phyloP scores from a whole-genome alignment of 1,140 invertebrate species.

The Elymnias hypermnestra region DNA sequence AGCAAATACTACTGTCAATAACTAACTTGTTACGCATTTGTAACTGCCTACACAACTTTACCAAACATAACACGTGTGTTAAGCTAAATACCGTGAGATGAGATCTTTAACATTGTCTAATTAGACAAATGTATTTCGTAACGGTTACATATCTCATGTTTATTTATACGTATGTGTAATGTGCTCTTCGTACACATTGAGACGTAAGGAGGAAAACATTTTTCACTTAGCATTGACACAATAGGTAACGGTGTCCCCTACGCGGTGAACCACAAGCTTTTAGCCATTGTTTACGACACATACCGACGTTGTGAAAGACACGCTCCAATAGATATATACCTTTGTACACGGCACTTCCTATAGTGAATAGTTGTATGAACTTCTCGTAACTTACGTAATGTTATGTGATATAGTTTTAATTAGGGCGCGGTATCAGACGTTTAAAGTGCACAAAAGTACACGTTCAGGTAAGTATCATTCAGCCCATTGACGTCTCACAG shows the following conservation, averaged over 20 bases:
- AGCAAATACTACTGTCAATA: too few relatives aligned
- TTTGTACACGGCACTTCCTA: too few relatives aligned
- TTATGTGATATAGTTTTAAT: too few relatives aligned
- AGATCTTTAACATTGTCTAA: neutral
- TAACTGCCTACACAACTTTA: too few relatives aligned
- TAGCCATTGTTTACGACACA: slow-evolving; percentile 18
- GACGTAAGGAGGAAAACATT: slow-evolving; percentile 10
- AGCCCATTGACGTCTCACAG: too few relatives aligned
- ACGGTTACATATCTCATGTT: neutral
- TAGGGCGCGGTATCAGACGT: too few relatives aligned
- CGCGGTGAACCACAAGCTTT: slow-evolving; percentile 24
- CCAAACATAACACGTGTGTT: neutral
- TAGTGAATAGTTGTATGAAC: too few relatives aligned
- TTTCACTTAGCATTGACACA: slow-evolving; percentile 13
- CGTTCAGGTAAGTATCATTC: too few relatives aligned
- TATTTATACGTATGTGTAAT: neutral
- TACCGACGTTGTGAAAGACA: slow-evolving; percentile 12
- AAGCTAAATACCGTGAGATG: slow-evolving; percentile 3
- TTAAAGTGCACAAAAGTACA: too few relatives aligned
- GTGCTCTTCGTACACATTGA: neutral
- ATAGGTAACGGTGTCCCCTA: slow-evolving; percentile 26
- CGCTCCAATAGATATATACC: slow-evolving; percentile 11
- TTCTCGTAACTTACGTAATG: too few relatives aligned
- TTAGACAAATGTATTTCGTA: slow-evolving; percentile 4
- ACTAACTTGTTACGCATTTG: too few relatives aligned